Evolutionary conservation across 2,113 vertebrate species (phyloP), one percentile per base, ranked within the genome.

Genomic region (Dicaeum eximium): DNA sequence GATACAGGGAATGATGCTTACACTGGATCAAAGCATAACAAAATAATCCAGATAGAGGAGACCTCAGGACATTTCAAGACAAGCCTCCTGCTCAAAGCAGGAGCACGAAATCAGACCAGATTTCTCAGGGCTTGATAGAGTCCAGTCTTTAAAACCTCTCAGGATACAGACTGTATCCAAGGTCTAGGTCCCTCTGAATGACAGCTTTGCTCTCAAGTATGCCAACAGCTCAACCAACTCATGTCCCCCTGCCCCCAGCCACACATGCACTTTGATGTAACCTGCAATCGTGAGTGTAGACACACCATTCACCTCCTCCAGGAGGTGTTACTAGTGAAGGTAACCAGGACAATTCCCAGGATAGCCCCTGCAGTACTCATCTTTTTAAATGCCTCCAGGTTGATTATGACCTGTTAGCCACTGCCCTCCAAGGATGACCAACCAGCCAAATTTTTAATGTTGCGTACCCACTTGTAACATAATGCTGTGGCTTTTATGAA

Each of bases 171-270:
- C 47, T 66, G 20, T 30, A 54, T 18, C 54, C 28, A 51, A 30
- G 10, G 9, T 30, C 48, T 57, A 24, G 4, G 20, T 67, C 14
- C 19, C 18, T 64, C 37, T 64, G n/a, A 67, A 75, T 31, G 33
- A 15, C n/a, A 67, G 10, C 4, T 24, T 51, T 92, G 28, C 28
- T 44, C 44, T 93, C 16, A 58, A 47, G 20, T 47, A 30, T 25
- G 11, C 44, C 53, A 65, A 27, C 31, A 70, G 23, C 47, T 81
- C 35, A 85, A 66, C 3, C 42, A 38, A 22, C 27, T 13, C n/a
- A 7, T 31, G 21, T 31, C 5, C 13, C 16, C 12, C 5, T 2
- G 2, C 17, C 47, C 23, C 5, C 11, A 6, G 13, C n/a, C 6
- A 38, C 15, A 23, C 31, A 60, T 31, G 30, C 7, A 7, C 17